A percentile compares a stretch with the other conserved stretches of the same genome.
Conservation (phyloP, 2,888 invertebrate genomes). For the Parthenolecanium corni region DNA sequence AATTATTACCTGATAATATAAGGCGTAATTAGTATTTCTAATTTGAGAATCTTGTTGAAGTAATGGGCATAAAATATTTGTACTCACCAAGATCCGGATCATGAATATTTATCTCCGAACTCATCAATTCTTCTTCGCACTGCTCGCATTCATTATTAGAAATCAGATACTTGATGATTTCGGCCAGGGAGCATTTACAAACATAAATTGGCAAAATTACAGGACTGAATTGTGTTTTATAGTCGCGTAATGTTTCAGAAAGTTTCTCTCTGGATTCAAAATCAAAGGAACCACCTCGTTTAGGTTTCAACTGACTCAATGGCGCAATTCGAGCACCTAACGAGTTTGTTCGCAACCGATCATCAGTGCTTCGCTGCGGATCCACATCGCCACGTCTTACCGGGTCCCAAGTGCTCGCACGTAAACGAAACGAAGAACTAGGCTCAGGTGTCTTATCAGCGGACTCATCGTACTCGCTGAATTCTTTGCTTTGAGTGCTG, state of each 20-base stretch:
- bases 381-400: conserved; percentile 32
- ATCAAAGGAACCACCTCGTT: conserved; percentile 28
- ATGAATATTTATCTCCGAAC: too few species aligned
- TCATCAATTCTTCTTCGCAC: neutral
- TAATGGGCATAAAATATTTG: neutral
- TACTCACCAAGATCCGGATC: neutral
- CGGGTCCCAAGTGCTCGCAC: conserved; percentile 36
- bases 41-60: too few species aligned
- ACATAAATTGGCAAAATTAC: conserved; percentile 50
- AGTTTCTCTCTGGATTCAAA: conserved; percentile 15
- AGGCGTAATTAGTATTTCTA: too few species aligned
- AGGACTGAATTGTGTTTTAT: conserved; percentile 33
- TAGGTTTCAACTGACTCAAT: conserved; percentile 30
- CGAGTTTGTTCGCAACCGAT: conserved; percentile 34
- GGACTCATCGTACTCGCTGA: conserved; percentile 9
- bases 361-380: conserved; percentile 29
- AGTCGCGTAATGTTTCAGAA: conserved; percentile 13
- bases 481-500: conserved; percentile 14
- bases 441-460: neutral
- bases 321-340: conserved; percentile 34
- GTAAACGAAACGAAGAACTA: conserved; percentile 33
- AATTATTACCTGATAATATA: conserved; percentile 14
- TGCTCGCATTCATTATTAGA: conserved; percentile 37
- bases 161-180: conserved; percentile 46
- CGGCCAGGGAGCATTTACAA: conserved; percentile 53